A percentile compares a stretch with the other conserved stretches of the same genome.
These are phyloP conservation scores for Achlya flavicornis DNA, from an alignment of 2,888 invertebrate genomes.

Conservation along the genomic window DNA sequence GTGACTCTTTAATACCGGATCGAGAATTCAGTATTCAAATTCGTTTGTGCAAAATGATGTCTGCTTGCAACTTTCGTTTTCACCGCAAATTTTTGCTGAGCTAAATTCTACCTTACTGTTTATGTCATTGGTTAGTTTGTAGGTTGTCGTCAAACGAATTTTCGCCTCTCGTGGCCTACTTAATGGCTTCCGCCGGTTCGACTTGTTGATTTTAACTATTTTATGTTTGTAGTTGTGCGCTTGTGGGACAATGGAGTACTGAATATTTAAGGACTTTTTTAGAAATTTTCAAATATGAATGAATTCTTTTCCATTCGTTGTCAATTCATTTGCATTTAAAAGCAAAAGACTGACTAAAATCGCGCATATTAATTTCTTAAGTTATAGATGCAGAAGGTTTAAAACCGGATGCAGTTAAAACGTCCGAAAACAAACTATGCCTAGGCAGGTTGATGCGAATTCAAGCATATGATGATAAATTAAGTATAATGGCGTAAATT, in stretches of 20 bases:
- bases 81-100: conserved; percentile 42
- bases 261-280: conserved; percentile 15
- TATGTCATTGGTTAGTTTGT: conserved; percentile 40
- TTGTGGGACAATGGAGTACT: conserved; percentile 31
- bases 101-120: conserved; percentile 44
- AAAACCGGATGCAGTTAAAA: background rate
- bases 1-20: conserved; percentile 44
- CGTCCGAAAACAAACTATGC: background rate
- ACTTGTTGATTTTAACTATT: conserved; percentile 76
- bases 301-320: conserved; percentile 5
- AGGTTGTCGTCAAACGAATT: conserved; percentile 52
- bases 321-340: conserved; percentile 1
- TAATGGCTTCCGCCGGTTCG: conserved; percentile 68
- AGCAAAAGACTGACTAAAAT: background rate
- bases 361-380: background rate
- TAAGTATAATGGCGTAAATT: background rate
- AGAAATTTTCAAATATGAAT: conserved; percentile 10
- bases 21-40: conserved; percentile 74
- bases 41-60: conserved; percentile 75
- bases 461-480: too few species aligned
- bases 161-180: conserved; percentile 76
- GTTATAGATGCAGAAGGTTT: background rate
- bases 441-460: background rate
- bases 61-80: conserved; percentile 76
- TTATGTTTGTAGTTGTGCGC: conserved; percentile 43